phyloP scores from a whole-genome alignment of 2,888 invertebrate species.

The Drepana falcataria region DNA sequence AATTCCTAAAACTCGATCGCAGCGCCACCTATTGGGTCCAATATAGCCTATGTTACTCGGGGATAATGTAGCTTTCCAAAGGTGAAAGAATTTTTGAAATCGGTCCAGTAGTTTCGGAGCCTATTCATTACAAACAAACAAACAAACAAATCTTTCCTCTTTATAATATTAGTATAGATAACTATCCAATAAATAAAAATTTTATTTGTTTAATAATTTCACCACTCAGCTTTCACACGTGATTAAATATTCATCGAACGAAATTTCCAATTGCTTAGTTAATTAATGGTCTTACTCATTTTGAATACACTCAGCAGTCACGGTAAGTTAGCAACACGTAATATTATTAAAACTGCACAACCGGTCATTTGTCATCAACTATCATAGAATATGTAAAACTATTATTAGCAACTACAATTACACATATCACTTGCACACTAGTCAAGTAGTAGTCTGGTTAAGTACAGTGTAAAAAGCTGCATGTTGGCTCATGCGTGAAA shows the following conservation, averaged over 20 bases:
- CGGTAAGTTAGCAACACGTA: constrained; percentile 20
- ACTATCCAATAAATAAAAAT: no score
- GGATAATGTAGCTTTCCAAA: no score
- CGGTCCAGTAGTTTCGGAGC: no score
- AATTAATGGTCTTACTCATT: constrained; percentile 3
- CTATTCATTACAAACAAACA: no score
- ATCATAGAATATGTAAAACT: constrained; percentile 46
- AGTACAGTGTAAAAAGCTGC: constrained; percentile 47
- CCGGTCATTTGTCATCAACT: constrained; percentile 46
- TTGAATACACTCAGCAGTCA: constrained; percentile 7
- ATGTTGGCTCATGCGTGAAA: constrained; percentile 44
- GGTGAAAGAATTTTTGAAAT: no score
- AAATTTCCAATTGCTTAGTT: neutral
- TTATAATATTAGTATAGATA: no score
- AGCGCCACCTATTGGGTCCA: no score
- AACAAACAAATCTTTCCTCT: no score
- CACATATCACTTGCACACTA: constrained; percentile 41
- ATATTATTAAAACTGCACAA: constrained; percentile 38
- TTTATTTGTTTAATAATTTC: neutral
- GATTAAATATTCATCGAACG: neutral
- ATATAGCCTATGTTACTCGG: no score
- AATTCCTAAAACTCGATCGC: no score
- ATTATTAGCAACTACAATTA: constrained; percentile 45
- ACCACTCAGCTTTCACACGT: neutral
- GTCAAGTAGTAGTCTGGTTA: constrained; percentile 35